Percentiles rank a stretch among this genome's conserved stretches.
Evolutionary conservation across 2,888 invertebrate species (phyloP).

Genomic region (Drosophila subquinaria): DNA sequence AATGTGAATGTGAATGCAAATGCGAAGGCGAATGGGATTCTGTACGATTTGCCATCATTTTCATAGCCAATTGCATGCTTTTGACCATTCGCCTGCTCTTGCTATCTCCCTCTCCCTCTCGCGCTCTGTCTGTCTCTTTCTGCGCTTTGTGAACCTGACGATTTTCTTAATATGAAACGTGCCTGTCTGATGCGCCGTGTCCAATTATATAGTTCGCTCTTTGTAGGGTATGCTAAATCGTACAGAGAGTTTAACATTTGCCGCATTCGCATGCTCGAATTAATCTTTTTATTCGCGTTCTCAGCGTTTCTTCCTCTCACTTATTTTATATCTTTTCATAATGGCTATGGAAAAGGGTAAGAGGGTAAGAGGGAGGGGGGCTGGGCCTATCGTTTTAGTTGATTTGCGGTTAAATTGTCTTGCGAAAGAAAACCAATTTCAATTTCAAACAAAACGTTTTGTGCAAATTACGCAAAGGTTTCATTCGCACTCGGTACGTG

Average conservation of each 20-base stretch:
- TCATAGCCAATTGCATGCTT: constrained; percentile 76
- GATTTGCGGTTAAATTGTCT: constrained; percentile 80
- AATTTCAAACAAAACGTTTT: constrained; percentile 83
- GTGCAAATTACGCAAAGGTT: constrained; percentile 75
- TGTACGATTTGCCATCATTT: constrained; percentile 62
- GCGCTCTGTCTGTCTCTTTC: background rate
- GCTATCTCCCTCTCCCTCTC: background rate
- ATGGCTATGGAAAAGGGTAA: background rate
- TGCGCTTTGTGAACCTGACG: constrained; percentile 55
- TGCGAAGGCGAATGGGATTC: constrained; percentile 36
- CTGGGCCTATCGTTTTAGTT: constrained; percentile 71
- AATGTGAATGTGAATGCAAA: constrained; percentile 15
- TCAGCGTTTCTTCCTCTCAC: constrained; percentile 29
- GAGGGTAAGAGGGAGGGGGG: constrained; percentile 13
- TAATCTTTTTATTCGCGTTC: constrained; percentile 59
- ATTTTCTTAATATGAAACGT: constrained; percentile 83
- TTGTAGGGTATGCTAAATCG: constrained; percentile 75
- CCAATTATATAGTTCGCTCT: constrained; percentile 76
- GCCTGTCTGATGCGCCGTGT: constrained; percentile 75
- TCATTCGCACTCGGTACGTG: constrained; percentile 74
- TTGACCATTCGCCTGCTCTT: constrained; percentile 37
- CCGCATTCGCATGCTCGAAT: constrained; percentile 41
- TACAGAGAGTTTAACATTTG: constrained; percentile 55
- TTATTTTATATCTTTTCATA: background rate
- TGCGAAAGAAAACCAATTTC: constrained; percentile 80